phyloP scores from a whole-genome alignment of 2,113 vertebrate genomes.

The Podocnemis expansa region DNA sequence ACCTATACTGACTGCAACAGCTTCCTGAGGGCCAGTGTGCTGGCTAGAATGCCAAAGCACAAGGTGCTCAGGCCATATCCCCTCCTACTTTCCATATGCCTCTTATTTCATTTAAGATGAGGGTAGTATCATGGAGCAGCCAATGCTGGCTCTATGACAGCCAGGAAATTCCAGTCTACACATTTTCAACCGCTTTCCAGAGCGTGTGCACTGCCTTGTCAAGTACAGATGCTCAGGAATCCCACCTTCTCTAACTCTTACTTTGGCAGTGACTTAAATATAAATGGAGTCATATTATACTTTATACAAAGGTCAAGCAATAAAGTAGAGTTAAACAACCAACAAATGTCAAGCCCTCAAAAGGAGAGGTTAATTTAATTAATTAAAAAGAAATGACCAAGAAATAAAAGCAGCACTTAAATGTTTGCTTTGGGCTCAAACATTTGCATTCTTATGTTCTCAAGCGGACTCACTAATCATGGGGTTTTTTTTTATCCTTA shows the following conservation, averaged over 20 bases:
- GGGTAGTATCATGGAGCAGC: not conserved
- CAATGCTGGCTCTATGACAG: not conserved
- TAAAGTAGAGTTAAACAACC: not conserved
- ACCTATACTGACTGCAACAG: not conserved
- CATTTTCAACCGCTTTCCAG: not conserved
- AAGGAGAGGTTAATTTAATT: not conserved
- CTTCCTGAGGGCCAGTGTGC: rapidly evolving
- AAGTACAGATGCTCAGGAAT: not conserved
- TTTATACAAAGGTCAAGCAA: not conserved
- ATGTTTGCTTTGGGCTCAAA: not conserved
- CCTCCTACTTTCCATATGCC: not conserved
- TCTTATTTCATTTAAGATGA: too few relatives aligned
- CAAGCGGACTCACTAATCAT: not conserved
- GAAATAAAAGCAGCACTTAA: not conserved
- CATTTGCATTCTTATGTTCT: rapidly evolving
- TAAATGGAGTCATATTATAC: slow-evolving; percentile 9
- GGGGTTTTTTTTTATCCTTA: not conserved
- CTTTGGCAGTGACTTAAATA: slow-evolving; percentile 29
- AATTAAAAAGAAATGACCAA: not conserved
- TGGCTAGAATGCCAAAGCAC: too few relatives aligned
- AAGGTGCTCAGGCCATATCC: not conserved
- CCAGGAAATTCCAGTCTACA: not conserved
- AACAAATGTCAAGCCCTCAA: not conserved
- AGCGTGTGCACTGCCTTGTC: rapidly evolving
- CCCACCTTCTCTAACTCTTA: not conserved